These are phyloP conservation scores for Labia minor DNA, from an alignment of 2,888 invertebrate species.

Conservation along the genomic window DNA sequence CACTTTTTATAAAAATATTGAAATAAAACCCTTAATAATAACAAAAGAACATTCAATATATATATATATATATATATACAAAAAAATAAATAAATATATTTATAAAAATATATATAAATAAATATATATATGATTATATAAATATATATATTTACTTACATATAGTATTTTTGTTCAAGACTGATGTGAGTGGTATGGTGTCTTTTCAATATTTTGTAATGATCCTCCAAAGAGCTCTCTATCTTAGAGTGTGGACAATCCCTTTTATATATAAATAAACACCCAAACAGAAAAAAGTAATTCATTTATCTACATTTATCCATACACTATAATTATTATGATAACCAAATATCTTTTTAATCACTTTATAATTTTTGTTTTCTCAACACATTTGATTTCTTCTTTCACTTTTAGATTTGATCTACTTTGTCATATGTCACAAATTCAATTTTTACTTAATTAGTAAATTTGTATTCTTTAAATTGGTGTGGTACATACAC, in stretches of 20 bases:
- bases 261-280: background rate
- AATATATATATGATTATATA: background rate
- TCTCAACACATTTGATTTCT: too few species aligned
- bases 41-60: background rate
- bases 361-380: too few species aligned
- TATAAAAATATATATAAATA: background rate
- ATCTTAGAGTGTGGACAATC: background rate
- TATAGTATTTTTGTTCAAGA: slow-evolving; percentile 13
- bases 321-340: too few species aligned
- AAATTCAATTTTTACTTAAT: too few species aligned
- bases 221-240: background rate
- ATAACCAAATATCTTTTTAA: too few species aligned
- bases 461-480: too few species aligned
- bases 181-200: slow-evolving; percentile 8
- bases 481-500: too few species aligned
- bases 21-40: too few species aligned
- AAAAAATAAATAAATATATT: background rate
- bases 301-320: background rate
- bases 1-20: too few species aligned
- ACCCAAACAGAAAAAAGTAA: background rate
- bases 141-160: background rate
- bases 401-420: too few species aligned
- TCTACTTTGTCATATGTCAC: too few species aligned
- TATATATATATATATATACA: background rate
- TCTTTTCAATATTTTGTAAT: background rate